Evolutionary conservation across 2,797 vertebrate genomes (phyloP).

Genomic region (Aotus griseimembra): DNA sequence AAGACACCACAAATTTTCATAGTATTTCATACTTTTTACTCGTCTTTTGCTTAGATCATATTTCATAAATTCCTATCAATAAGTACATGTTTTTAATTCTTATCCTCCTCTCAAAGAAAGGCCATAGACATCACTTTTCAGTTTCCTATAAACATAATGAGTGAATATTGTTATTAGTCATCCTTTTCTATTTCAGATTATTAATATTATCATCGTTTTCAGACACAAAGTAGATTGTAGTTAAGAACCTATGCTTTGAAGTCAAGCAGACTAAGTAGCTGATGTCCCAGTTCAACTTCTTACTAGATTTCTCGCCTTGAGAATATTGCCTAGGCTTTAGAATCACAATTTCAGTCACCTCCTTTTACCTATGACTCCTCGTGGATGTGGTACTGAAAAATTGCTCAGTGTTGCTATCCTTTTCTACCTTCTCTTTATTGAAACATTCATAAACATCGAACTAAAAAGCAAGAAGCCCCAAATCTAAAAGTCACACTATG

Average conservation of each 20-base stretch:
- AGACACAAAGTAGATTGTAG: not conserved
- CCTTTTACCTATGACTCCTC: not conserved
- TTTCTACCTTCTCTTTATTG: not conserved
- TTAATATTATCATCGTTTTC: not conserved
- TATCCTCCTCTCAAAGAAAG: conserved; percentile 7
- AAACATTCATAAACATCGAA: not conserved
- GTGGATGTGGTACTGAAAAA: not conserved
- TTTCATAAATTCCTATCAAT: not conserved
- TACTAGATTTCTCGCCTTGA: not conserved
- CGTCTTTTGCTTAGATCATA: not conserved
- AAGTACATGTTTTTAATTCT: not conserved
- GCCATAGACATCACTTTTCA: not conserved
- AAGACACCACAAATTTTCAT: not conserved
- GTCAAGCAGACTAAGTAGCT: not conserved
- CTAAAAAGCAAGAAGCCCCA: not conserved
- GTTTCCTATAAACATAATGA: not conserved
- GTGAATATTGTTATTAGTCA: not conserved
- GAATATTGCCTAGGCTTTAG: not conserved
- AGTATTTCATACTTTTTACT: not conserved
- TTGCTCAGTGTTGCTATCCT: not conserved
- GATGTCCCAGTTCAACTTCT: not conserved
- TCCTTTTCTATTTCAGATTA: not conserved
- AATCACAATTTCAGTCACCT: not conserved
- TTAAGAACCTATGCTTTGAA: not conserved
- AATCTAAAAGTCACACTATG: not conserved